These are phyloP conservation scores for Diploptera punctata DNA, from an alignment of 2,888 invertebrate species.

Conservation along the genomic window DNA sequence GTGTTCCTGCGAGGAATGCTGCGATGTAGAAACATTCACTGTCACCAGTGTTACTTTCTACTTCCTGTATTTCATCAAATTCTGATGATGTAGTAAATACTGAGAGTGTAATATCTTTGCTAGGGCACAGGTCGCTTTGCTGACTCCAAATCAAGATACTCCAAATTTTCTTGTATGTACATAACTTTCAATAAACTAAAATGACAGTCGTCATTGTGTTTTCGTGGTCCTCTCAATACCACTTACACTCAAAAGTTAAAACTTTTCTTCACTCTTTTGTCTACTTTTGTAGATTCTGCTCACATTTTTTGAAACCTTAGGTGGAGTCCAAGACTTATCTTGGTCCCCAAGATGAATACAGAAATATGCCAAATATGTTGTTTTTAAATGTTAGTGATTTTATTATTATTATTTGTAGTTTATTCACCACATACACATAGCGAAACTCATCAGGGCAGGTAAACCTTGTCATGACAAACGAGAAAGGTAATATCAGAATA, in stretches of 20 bases:
- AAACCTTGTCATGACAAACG: too few species aligned
- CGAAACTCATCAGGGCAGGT: background rate
- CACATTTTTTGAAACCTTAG: background rate
- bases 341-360: too few species aligned
- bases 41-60: too few species aligned
- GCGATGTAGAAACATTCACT: background rate
- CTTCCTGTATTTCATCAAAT: too few species aligned
- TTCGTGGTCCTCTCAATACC: background rate
- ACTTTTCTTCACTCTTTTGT: background rate
- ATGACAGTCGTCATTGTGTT: too few species aligned
- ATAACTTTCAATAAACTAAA: background rate
- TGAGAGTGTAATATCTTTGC: too few species aligned
- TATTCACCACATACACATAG: background rate
- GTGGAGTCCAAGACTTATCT: background rate
- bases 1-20: background rate
- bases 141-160: too few species aligned
- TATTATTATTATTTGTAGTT: background rate
- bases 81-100: too few species aligned
- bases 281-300: background rate
- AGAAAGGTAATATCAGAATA: too few species aligned
- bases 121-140: constrained; percentile 4
- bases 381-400: background rate
- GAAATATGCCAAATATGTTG: background rate
- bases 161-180: too few species aligned
- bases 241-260: background rate